phyloP scores from a whole-genome alignment of 1,140 invertebrate genomes.

The Mylabris phalerata region DNA sequence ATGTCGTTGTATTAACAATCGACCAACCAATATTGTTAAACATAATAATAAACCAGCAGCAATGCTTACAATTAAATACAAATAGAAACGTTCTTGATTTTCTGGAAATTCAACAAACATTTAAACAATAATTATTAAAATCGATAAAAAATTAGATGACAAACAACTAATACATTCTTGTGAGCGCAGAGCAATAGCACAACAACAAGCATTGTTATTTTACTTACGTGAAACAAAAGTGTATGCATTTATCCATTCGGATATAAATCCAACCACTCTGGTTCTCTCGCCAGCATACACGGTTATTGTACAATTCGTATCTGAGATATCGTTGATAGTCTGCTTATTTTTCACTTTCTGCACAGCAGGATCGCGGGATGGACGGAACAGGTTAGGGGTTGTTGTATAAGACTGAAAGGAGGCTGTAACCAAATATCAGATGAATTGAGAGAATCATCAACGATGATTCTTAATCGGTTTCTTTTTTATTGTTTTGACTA shows the following conservation, averaged over 20 bases:
- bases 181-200: slow-evolving; percentile 6
- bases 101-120: slow-evolving; percentile 46
- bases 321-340: slow-evolving; percentile 8
- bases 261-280: slow-evolving; percentile 47
- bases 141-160: no score
- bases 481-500: no score
- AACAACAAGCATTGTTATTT: neutral
- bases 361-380: slow-evolving; percentile 17
- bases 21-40: slow-evolving; percentile 58
- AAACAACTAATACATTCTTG: no score
- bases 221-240: slow-evolving; percentile 46
- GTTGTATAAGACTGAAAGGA: slow-evolving; percentile 19
- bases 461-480: no score
- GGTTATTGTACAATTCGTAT: slow-evolving; percentile 36
- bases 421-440: slow-evolving; percentile 21
- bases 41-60: slow-evolving; percentile 60
- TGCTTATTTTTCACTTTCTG: slow-evolving; percentile 17
- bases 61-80: slow-evolving; percentile 69
- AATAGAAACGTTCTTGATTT: slow-evolving; percentile 68
- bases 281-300: slow-evolving; percentile 32
- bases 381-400: slow-evolving; percentile 19
- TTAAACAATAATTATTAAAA: no score
- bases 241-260: slow-evolving; percentile 50
- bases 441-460: no score
- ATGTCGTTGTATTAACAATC: slow-evolving; percentile 56